phyloP scores from a whole-genome alignment of 2,797 vertebrate species.

The Enteromius viviparus region DNA sequence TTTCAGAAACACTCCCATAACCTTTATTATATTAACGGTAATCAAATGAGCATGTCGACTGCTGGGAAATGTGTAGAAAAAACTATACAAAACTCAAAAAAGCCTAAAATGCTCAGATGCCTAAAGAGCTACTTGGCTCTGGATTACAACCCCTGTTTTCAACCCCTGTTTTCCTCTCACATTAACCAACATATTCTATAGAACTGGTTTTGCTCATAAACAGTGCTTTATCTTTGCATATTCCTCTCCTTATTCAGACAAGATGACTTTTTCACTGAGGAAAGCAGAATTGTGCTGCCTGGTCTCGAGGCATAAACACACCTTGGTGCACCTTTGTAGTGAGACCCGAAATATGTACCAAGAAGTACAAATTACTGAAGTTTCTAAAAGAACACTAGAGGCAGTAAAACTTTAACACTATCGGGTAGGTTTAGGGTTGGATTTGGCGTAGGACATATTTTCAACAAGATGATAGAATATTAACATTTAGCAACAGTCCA shows the following conservation, averaged over 20 bases:
- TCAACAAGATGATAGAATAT: too few species aligned
- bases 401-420: too few species aligned
- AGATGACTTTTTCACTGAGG: background rate
- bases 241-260: background rate
- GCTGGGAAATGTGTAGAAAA: background rate
- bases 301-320: too few species aligned
- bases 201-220: background rate
- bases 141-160: too few species aligned
- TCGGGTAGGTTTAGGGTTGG: too few species aligned
- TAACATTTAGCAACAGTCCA: too few species aligned
- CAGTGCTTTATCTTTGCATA: background rate
- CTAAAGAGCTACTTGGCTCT: background rate
- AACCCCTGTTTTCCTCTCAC: background rate
- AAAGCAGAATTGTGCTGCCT: background rate
- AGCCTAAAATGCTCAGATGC: background rate
- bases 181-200: background rate
- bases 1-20: background rate
- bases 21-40: background rate
- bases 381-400: too few species aligned
- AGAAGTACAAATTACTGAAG: too few species aligned
- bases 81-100: too few species aligned
- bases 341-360: too few species aligned
- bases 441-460: too few species aligned
- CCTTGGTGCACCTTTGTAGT: too few species aligned
- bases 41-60: background rate